These are phyloP conservation scores for Drosophila borealis DNA, from an alignment of 2,888 invertebrate species.

Conservation along the genomic window DNA sequence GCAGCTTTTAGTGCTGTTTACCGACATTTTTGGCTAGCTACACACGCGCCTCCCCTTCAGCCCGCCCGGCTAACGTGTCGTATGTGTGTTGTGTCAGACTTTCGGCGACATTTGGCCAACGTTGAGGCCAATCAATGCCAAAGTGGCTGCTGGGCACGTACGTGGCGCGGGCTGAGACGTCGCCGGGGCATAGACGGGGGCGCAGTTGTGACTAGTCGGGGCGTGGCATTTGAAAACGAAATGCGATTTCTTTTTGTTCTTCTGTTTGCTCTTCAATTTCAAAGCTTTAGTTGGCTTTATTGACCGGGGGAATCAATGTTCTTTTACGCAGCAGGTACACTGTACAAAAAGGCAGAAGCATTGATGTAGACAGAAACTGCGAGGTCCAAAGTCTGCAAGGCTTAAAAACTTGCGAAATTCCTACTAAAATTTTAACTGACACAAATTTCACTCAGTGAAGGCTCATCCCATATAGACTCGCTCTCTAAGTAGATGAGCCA, in stretches of 20 bases:
- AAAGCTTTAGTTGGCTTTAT: neutral
- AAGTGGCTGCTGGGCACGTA: slow-evolving; percentile 31
- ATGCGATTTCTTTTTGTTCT: slow-evolving; percentile 4
- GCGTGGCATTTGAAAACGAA: slow-evolving; percentile 35
- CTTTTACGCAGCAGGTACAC: too few species aligned
- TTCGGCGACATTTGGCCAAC: slow-evolving; percentile 41
- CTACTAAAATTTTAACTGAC: too few species aligned
- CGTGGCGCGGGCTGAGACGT: neutral
- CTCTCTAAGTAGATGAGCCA: too few species aligned
- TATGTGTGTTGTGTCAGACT: slow-evolving; percentile 32
- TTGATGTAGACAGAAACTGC: too few species aligned
- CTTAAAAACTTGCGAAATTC: too few species aligned
- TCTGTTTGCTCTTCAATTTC: neutral
- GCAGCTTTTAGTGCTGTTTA: slow-evolving; percentile 53
- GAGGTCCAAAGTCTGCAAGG: too few species aligned
- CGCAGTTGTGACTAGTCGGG: slow-evolving; percentile 13
- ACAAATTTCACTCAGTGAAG: too few species aligned
- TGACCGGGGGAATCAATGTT: too few species aligned
- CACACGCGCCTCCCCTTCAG: neutral
- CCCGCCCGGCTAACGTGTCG: slow-evolving; percentile 4
- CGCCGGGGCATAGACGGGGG: neutral
- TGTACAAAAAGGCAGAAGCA: too few species aligned
- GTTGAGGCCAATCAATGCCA: slow-evolving; percentile 58
- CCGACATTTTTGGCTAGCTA: slow-evolving; percentile 18
- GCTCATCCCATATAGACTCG: too few species aligned